Evolutionary conservation across 1,140 invertebrate genomes (phyloP).

Genomic region (Steinernema feltiae): DNA sequence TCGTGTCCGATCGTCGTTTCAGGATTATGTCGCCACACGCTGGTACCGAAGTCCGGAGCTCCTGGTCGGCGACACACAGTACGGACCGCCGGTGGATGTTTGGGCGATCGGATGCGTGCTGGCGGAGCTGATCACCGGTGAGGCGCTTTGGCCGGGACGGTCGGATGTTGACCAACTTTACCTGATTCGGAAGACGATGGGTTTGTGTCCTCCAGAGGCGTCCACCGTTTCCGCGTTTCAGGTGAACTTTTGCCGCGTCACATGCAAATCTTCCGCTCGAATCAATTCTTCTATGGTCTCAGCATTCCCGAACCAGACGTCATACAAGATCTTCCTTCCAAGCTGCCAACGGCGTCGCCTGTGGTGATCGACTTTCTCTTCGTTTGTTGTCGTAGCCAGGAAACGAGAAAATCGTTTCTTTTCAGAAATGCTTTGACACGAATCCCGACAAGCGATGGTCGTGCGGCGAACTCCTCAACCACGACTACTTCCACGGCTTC

Average conservation of each 20-base stretch:
- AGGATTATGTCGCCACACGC: slow-evolving; percentile 93
- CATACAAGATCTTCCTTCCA: slow-evolving; percentile 53
- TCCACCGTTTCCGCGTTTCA: slow-evolving; percentile 47
- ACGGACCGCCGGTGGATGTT: slow-evolving; percentile 91
- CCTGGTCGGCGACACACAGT: slow-evolving; percentile 91
- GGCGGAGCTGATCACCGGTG: slow-evolving; percentile 87
- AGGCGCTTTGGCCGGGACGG: slow-evolving; percentile 92
- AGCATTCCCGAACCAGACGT: slow-evolving; percentile 74
- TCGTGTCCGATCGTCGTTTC: slow-evolving; percentile 36
- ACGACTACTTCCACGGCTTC: slow-evolving; percentile 70
- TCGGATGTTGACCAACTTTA: slow-evolving; percentile 97
- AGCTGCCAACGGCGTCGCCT: slow-evolving; percentile 32
- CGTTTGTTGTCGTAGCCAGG: slow-evolving; percentile 12
- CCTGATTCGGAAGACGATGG: slow-evolving; percentile 78
- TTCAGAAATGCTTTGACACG: slow-evolving; percentile 83
- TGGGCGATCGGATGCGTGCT: slow-evolving; percentile 87
- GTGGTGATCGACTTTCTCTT: slow-evolving; percentile 34
- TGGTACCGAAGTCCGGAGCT: slow-evolving; percentile 94
- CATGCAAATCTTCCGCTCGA: slow-evolving; percentile 86
- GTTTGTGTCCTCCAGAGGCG: slow-evolving; percentile 52
- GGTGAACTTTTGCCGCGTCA: slow-evolving; percentile 85
- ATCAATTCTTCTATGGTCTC: slow-evolving; percentile 85
- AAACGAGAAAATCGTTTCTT: slow-evolving; percentile 30
- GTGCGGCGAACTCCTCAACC: slow-evolving; percentile 77
- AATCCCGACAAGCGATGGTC: slow-evolving; percentile 83